Conservation (phyloP, 2,113 vertebrate genomes). For the Psophia crepitans region DNA sequence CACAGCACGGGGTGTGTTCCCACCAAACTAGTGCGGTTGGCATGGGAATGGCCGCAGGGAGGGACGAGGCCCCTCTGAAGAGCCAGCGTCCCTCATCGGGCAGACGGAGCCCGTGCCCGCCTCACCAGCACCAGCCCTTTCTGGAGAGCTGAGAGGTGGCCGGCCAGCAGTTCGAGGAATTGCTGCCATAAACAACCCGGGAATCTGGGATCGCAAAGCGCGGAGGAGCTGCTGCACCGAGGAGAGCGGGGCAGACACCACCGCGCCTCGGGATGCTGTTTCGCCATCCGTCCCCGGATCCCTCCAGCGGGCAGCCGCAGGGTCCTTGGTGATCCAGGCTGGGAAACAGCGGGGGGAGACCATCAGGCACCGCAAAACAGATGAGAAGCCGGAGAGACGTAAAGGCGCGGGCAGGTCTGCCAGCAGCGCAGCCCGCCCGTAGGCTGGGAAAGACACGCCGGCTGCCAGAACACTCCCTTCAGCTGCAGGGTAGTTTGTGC, state of each 20-base stretch:
- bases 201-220: background rate
- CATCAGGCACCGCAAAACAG: background rate
- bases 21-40: accelerated
- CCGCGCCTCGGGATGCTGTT: accelerated
- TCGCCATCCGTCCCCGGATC: background rate
- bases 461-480: background rate
- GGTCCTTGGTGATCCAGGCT: background rate
- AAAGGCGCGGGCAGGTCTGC: background rate
- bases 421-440: background rate
- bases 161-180: background rate
- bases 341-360: background rate
- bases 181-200: background rate
- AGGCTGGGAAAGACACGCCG: background rate
- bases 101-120: background rate
- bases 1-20: accelerated
- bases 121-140: background rate
- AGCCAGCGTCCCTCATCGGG: accelerated
- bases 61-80: background rate
- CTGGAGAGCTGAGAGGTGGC: background rate
- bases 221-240: background rate
- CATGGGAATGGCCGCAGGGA: background rate
- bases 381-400: background rate
- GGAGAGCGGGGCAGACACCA: background rate
- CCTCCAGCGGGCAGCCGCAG: accelerated
- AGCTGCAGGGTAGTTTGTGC: too few species aligned